Base-by-base conservation (phyloP, 2,888 invertebrate species). In the Rutpela maculata region DNA sequence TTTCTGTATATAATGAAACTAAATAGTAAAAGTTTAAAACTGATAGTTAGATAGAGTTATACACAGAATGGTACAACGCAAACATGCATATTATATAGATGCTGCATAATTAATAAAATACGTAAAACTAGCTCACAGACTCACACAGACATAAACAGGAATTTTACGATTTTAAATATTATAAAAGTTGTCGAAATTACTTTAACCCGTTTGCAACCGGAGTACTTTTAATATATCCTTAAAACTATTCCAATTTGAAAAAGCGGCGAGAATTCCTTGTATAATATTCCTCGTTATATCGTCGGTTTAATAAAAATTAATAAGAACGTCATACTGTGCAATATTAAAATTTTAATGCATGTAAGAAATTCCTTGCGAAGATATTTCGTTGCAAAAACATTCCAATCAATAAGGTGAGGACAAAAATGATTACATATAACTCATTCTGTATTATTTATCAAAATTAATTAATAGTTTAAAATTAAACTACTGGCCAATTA, bases 251-350 rank as follows among this genome's bases (percentile, higher is more conserved):
- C 35, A 63, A 17, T 63, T 63, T 31, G 31, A 62, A 60, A 63
- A 63, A 63, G 17, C 35, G n/a, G 35, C 7, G n/a, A 31, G 62
- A 17, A 63, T 63, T 63, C 35, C 62, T n/a, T 63, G 31, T 35
- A 35, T 63, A 18, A 63, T 35, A 63, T 63, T 63, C 31, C 62
- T n/a, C 31, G 35, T 35, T 35, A 63, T 63, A 63, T 65, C 19
- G 19, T 43, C 17, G 43, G 19, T 65, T 65, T 65, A 65, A 65
- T 65, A 65, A 65, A 65, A 65, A 65, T 43, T 65, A 65, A 65
- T 35, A 65, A 43, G 18, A 65, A 43, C 65, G 22, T 65, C 38
- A 65, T 43, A 19, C 31, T 15, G 43, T 18, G 26, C 65, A 65
- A 65, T 38, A 43, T 65, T 65, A 65, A 43, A 65, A 43, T 43